Percentiles rank a stretch among this genome's conserved stretches.
phyloP scores from a whole-genome alignment of 2,888 invertebrate species.

The Boloria euphrosyne region DNA sequence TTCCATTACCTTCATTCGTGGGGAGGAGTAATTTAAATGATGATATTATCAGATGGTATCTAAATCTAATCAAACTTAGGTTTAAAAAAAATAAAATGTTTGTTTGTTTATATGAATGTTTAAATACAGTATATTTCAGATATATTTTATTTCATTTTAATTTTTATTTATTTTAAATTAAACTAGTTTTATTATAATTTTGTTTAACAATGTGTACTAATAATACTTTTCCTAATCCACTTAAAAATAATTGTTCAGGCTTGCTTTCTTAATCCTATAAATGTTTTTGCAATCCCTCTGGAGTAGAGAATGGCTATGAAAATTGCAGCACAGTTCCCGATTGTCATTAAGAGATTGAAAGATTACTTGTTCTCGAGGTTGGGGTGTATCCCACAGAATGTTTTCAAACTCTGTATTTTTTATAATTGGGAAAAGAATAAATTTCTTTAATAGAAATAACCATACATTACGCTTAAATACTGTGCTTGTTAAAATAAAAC shows the following conservation, averaged over 20 bases:
- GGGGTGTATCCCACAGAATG: conserved; percentile 62
- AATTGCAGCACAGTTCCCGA: conserved; percentile 60
- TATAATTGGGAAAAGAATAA: not conserved
- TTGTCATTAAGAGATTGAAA: conserved; percentile 79
- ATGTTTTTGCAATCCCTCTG: conserved; percentile 41
- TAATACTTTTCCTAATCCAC: not conserved
- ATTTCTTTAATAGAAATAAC: too few relatives aligned
- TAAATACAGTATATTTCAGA: too few relatives aligned
- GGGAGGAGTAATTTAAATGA: conserved; percentile 62
- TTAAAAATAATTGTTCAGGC: conserved; percentile 22
- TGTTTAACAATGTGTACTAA: too few relatives aligned
- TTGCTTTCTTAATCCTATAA: conserved; percentile 43
- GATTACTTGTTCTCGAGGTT: conserved; percentile 66
- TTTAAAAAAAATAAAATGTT: not conserved
- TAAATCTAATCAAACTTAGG: conserved; percentile 22
- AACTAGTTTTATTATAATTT: too few relatives aligned
- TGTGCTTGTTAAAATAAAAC: too few relatives aligned
- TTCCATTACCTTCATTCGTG: conserved; percentile 61
- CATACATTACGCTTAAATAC: too few relatives aligned
- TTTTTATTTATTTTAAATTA: too few relatives aligned
- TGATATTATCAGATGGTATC: conserved; percentile 48
- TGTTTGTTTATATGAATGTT: too few relatives aligned
- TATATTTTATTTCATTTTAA: too few relatives aligned
- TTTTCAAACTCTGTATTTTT: not conserved
- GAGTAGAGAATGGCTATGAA: conserved; percentile 46